Evolutionary conservation across 2,888 invertebrate genomes (phyloP), one percentile per base, ranked within the genome.

Genomic region (Stegophylla sp.): DNA sequence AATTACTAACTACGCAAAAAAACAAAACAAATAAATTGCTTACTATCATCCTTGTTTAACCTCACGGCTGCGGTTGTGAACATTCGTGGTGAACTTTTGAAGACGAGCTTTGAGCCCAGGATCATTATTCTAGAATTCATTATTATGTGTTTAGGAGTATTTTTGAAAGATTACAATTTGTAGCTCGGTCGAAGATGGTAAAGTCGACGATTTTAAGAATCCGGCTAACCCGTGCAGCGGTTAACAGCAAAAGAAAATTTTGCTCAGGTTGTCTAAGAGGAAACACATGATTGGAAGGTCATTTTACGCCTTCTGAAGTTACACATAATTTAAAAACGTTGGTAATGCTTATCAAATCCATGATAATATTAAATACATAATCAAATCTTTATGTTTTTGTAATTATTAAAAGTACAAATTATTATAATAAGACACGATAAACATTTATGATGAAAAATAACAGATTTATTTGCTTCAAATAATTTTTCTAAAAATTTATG

Each of bases 251-350:
- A 45, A 45, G 67, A 59, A 79, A 67, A 71, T 15, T 71, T 51
- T 76, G 15, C n/a, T 51, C 41, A 15, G 45, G 41, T 63, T 71
- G 69, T 41, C 48, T n/a, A 23, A 28, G 17, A 28, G 45, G 45
- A 20, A 74, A 74, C 77, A 77, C 77, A 77, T 77, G 77, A 77
- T 77, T 34, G 48, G 51, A 75, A 77, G 77, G 77, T 77, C 77
- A 69, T 63, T 64, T 64, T 34, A 26, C 41, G 63, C 51, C 45
- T 75, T 51, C 28, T 34, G 3, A n/a, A n/a, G n/a, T n/a, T n/a
- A n/a, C n/a, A n/a, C n/a, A n/a, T n/a, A n/a, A n/a, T n/a, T 26
- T 3, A 0, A 0, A 56, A 43, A 59, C 3, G 59, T 73, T 73
- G 73, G 73, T 61, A 17, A 13, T n/a, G n/a, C 59, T 9, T 59